Evolutionary conservation across 2,113 vertebrate genomes (phyloP), one percentile per base, ranked within the genome.

Genomic region (Crotalus helleri): DNA sequence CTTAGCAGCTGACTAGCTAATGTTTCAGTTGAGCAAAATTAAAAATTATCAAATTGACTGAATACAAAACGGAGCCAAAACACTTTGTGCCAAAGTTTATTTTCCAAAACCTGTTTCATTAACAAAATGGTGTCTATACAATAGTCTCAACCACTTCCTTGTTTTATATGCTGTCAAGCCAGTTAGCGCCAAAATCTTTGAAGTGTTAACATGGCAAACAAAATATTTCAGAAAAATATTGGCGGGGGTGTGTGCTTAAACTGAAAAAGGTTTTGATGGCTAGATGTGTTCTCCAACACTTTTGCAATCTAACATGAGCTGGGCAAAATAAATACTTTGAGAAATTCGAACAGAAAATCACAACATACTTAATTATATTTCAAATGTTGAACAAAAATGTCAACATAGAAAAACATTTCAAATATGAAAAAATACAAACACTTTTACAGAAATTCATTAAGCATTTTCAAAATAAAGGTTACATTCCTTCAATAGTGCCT

Each of bases 41-140:
- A 81, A 89, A 85, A 8, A 88, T 26, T 12, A 11, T 49, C 11
- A 44, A 61, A 54, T 21, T n/a, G 49, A 91, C 1, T 54, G 49
- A 81, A 57, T 58, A 90, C 46, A 49, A 92, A 89, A 94, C 86
- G 90, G 58, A 87, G 33, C 39, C 46, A 33, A 51, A 39, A 39
- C 49, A 69, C 81, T 92, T 92, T 92, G 88, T 91, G 94, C 95
- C 95, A 95, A 97, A 96, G 95, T 97, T 97, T 96, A 95, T 96
- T 97, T 90, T 96, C 94, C 95, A 97, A 97, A 97, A 96, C 90
- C 91, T 94, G 85, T 95, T 95, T 95, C 94, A 91, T 96, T 88
- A 94, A 94, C 96, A 96, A 96, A 93, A 96, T 88, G 90, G 90
- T 39, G 87, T 94, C 95, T 85, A 93, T 95, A 95, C 95, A 95